Percentiles rank a stretch among this genome's conserved stretches.
These are phyloP conservation scores for Deilephila porcellus DNA, from an alignment of 2,888 invertebrate genomes.

Conservation along the genomic window DNA sequence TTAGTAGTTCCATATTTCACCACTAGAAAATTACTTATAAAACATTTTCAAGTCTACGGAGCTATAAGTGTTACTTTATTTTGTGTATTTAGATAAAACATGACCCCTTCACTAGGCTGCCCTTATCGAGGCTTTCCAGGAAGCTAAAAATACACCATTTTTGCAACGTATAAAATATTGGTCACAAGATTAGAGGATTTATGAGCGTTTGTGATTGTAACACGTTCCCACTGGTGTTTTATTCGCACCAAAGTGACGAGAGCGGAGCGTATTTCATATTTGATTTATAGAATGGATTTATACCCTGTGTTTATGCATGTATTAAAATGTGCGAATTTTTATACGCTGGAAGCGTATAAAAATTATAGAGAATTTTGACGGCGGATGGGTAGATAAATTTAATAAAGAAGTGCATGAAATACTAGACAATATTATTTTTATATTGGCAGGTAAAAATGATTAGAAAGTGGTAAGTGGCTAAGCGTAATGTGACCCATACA, in stretches of 20 bases:
- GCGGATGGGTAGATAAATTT: not conserved
- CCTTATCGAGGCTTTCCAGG: no score
- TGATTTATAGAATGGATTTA: not conserved
- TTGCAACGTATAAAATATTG: not conserved
- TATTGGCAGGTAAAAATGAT: no score
- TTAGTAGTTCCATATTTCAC: no score
- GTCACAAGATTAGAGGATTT: not conserved
- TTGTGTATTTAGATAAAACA: no score
- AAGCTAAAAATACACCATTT: not conserved
- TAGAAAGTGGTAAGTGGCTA: no score
- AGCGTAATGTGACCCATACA: no score
- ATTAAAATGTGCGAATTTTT: not conserved
- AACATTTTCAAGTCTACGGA: no score
- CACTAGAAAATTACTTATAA: no score
- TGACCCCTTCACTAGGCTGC: no score
- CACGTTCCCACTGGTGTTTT: not conserved
- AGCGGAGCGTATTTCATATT: not conserved
- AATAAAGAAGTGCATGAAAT: not conserved
- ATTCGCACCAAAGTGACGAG: conserved; percentile 1
- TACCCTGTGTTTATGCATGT: not conserved
- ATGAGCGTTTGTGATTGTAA: not conserved
- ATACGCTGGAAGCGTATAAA: not conserved
- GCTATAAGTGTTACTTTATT: no score
- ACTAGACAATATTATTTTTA: no score
- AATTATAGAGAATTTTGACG: not conserved